Percentiles rank a stretch among this genome's conserved stretches.
phyloP scores from a whole-genome alignment of 2,888 invertebrate species.

The Chalcis sispes region DNA sequence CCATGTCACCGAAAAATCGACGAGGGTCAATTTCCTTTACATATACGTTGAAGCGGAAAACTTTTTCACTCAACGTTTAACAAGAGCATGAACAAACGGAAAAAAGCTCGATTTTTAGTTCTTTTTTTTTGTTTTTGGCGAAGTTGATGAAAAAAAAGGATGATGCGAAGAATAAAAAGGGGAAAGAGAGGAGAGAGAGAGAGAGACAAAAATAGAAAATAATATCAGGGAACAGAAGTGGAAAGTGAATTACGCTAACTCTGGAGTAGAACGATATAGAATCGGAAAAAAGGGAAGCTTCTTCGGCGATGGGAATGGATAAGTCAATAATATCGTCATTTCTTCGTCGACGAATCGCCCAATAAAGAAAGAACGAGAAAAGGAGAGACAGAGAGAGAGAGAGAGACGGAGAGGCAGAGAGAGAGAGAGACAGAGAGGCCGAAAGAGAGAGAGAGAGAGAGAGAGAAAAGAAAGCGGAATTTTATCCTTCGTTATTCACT shows the following conservation, averaged over 20 bases:
- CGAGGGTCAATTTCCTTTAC: too few species aligned
- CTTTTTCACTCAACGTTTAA: conserved; percentile 51
- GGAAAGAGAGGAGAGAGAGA: conserved; percentile 9
- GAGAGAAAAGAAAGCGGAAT: conserved; percentile 37
- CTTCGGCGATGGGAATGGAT: conserved; percentile 62
- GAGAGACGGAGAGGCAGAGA: conserved; percentile 36
- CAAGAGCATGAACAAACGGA: conserved; percentile 10
- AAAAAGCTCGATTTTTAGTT: conserved; percentile 4
- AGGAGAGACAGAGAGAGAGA: too few species aligned
- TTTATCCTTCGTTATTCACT: conserved; percentile 44
- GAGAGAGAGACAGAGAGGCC: not conserved
- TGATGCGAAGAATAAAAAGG: not conserved
- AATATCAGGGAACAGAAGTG: conserved; percentile 62
- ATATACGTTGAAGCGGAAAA: conserved; percentile 44
- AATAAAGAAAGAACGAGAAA: too few species aligned
- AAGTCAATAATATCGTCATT: conserved; percentile 70
- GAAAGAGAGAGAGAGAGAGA: not conserved
- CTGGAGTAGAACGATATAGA: too few species aligned
- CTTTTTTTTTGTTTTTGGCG: too few species aligned
- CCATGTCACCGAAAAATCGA: too few species aligned
- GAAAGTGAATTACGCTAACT: conserved; percentile 65
- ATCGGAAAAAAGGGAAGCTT: too few species aligned
- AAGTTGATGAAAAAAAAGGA: too few species aligned
- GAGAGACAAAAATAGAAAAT: conserved; percentile 65
- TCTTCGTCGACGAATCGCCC: conserved; percentile 46